These are phyloP conservation scores for Nycteola revayana DNA, from an alignment of 2,888 invertebrate species.

Conservation along the genomic window DNA sequence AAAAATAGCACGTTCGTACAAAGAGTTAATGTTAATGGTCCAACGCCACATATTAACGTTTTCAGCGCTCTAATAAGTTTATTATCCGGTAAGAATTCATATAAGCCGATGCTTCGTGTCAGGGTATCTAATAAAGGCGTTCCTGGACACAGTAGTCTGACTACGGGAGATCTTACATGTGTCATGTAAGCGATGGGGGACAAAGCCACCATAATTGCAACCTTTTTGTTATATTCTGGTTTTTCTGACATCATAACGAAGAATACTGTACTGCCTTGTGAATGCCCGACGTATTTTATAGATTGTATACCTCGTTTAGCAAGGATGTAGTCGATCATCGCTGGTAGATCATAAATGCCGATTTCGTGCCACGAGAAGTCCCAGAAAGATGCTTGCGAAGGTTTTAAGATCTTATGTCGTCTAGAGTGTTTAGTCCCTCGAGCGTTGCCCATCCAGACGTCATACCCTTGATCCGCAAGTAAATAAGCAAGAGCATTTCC, in stretches of 20 bases:
- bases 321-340: constrained; percentile 88
- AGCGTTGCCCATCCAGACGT: constrained; percentile 90
- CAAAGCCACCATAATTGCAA: constrained; percentile 77
- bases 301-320: constrained; percentile 65
- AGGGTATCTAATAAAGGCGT: constrained; percentile 40
- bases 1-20: constrained; percentile 84
- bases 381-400: constrained; percentile 80
- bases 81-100: constrained; percentile 85
- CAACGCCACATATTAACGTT: constrained; percentile 61
- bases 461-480: constrained; percentile 84
- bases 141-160: constrained; percentile 49
- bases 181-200: constrained; percentile 82
- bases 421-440: constrained; percentile 87
- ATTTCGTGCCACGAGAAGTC: constrained; percentile 91
- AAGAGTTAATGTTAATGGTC: constrained; percentile 64
- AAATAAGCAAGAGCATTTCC: constrained; percentile 59
- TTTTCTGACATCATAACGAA: constrained; percentile 79
- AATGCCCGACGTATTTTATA: constrained; percentile 86
- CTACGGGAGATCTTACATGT: constrained; percentile 54
- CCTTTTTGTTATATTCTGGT: constrained; percentile 80
- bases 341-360: constrained; percentile 88
- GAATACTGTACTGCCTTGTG: constrained; percentile 84
- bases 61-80: constrained; percentile 70
- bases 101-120: constrained; percentile 64
- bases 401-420: constrained; percentile 66